phyloP scores from a whole-genome alignment of 2,113 vertebrate species.

The Hypocryptadius cinnamomeus region DNA sequence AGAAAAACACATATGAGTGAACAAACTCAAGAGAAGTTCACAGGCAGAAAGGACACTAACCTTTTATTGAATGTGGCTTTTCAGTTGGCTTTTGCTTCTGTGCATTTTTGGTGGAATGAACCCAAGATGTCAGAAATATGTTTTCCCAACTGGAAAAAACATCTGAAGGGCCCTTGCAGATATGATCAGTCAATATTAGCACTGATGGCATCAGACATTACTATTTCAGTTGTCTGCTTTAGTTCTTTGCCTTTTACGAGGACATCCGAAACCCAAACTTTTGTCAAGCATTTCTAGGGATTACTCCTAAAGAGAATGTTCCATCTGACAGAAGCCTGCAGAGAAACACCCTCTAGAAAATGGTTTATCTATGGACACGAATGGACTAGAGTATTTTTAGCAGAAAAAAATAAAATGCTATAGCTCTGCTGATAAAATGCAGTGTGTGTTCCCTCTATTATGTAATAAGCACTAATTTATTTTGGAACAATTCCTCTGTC shows the following conservation, averaged over 20 bases:
- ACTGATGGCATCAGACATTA: not conserved
- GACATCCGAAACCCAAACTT: not conserved
- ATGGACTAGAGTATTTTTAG: not conserved
- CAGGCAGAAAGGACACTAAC: not conserved
- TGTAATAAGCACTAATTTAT: not conserved
- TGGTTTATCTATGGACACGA: not conserved
- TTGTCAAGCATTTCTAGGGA: not conserved
- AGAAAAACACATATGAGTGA: not conserved
- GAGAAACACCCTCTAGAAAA: not conserved
- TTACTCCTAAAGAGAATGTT: not conserved
- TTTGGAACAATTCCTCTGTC: not conserved
- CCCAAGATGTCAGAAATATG: not conserved
- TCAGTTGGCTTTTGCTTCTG: not conserved
- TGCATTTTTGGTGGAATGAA: conserved; percentile 9
- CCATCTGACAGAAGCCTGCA: not conserved
- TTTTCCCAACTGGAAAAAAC: not conserved
- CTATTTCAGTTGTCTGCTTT: not conserved
- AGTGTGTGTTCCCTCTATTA: not conserved
- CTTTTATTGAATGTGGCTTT: not conserved
- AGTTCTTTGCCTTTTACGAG: not conserved
- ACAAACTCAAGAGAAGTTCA: not conserved
- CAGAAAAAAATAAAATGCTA: not conserved
- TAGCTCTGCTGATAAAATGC: not conserved
- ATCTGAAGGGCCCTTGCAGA: not conserved
- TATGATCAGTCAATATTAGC: not conserved